Evolutionary conservation across 2,888 invertebrate species (phyloP).

Genomic region (Hypsopygia costalis): DNA sequence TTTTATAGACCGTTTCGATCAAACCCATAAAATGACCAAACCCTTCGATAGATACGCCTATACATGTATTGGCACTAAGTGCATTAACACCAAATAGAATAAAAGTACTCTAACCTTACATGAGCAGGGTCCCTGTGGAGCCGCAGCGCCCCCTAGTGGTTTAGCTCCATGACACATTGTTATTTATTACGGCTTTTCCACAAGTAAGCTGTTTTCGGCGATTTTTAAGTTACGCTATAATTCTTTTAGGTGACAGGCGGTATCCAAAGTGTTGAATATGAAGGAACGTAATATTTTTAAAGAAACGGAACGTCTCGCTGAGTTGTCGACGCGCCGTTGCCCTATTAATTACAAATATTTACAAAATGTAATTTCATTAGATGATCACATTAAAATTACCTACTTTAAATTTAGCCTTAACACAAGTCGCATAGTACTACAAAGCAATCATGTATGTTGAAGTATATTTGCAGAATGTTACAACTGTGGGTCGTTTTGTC

Average conservation of each 20-base stretch:
- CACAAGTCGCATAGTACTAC: too few relatives aligned
- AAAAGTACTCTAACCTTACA: conserved; percentile 44
- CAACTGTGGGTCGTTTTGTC: too few relatives aligned
- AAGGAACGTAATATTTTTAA: too few relatives aligned
- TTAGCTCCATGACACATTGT: conserved; percentile 28
- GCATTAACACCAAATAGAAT: conserved; percentile 47
- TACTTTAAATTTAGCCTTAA: too few relatives aligned
- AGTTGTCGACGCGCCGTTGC: too few relatives aligned
- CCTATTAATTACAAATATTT: too few relatives aligned
- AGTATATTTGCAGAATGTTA: too few relatives aligned
- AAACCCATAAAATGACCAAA: conserved; percentile 13
- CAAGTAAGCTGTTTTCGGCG: conserved; percentile 11
- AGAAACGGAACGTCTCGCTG: too few relatives aligned
- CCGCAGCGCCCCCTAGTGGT: conserved; percentile 26
- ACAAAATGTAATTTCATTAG: too few relatives aligned
- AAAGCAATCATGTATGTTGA: too few relatives aligned
- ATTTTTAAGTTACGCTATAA: neutral
- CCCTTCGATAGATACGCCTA: conserved; percentile 8
- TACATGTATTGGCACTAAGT: conserved; percentile 29
- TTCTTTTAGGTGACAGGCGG: neutral
- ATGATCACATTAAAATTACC: too few relatives aligned
- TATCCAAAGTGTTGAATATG: neutral
- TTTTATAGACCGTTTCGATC: neutral
- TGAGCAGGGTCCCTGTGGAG: conserved; percentile 34
- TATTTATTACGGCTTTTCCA: conserved; percentile 28